phyloP scores from a whole-genome alignment of 2,888 invertebrate genomes.

The Notodonta dromedarius region DNA sequence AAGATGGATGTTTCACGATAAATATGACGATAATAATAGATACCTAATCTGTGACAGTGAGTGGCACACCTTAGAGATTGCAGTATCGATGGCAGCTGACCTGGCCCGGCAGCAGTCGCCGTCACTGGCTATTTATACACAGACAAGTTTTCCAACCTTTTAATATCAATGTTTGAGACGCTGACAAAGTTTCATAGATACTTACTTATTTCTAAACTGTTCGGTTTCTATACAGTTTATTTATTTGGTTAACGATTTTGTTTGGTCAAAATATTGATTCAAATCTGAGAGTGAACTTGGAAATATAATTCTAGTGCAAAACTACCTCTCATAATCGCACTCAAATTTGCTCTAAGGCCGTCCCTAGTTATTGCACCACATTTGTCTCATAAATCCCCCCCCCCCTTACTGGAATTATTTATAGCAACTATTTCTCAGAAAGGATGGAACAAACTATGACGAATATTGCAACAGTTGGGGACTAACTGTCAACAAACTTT shows the following conservation, averaged over 20 bases:
- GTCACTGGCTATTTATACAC: constrained; percentile 54
- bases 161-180: constrained; percentile 31
- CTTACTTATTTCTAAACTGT: constrained; percentile 16
- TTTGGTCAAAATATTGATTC: background rate
- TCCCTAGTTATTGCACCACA: background rate
- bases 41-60: constrained; percentile 38
- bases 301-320: no score
- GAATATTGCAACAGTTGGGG: constrained; percentile 2
- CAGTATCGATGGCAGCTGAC: constrained; percentile 48
- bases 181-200: constrained; percentile 28
- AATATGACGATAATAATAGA: constrained; percentile 31
- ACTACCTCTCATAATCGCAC: no score
- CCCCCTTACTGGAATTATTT: background rate
- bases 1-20: constrained; percentile 44
- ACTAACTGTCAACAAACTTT: background rate
- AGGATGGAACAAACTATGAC: background rate
- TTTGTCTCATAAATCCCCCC: background rate
- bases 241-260: no score
- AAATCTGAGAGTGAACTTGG: no score
- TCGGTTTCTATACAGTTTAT: no score
- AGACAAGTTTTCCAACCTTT: constrained; percentile 42
- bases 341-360: no score
- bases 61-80: constrained; percentile 55
- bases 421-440: background rate
- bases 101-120: constrained; percentile 29